A percentile compares a stretch with the other conserved stretches of the same genome.
These are phyloP conservation scores for Acrocyrtus sp. DNA, from an alignment of 2,888 invertebrate genomes.

Conservation along the genomic window DNA sequence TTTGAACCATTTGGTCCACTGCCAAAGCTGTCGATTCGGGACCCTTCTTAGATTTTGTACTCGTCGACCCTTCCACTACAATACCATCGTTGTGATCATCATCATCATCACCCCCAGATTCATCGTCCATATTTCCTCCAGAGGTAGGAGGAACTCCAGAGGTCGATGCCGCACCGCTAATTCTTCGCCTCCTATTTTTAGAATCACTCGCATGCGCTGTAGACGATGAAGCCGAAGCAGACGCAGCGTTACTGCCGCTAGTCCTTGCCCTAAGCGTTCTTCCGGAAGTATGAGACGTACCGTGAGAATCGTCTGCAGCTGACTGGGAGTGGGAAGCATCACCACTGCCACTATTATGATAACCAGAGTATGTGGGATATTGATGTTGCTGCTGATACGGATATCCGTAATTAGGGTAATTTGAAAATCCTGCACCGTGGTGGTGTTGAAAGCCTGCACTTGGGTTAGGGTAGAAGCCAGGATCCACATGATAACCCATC, in stretches of 20 bases:
- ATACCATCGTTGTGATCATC: slow-evolving; percentile 13
- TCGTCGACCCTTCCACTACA: neutral
- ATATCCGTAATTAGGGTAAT: neutral
- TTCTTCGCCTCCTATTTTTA: neutral
- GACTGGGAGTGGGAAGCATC: neutral
- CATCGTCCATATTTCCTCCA: neutral
- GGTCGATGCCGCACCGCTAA: no score
- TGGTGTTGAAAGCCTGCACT: no score
- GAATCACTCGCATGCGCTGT: no score
- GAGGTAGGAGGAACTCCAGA: neutral
- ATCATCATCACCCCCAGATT: slow-evolving; percentile 19
- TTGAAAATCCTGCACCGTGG: no score
- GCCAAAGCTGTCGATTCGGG: slow-evolving; percentile 17
- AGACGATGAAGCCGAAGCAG: neutral
- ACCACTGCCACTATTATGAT: neutral
- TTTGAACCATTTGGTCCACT: slow-evolving; percentile 58
- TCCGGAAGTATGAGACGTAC: neutral
- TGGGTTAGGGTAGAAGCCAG: no score
- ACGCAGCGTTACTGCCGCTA: neutral
- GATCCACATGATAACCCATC: no score
- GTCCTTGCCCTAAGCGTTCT: neutral
- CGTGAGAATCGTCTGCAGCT: neutral
- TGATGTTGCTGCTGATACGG: slow-evolving; percentile 19
- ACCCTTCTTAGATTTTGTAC: neutral
- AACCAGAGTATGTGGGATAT: slow-evolving; percentile 1